Evolutionary conservation across 2,113 vertebrate species (phyloP).

Genomic region (Picathartes gymnocephalus): DNA sequence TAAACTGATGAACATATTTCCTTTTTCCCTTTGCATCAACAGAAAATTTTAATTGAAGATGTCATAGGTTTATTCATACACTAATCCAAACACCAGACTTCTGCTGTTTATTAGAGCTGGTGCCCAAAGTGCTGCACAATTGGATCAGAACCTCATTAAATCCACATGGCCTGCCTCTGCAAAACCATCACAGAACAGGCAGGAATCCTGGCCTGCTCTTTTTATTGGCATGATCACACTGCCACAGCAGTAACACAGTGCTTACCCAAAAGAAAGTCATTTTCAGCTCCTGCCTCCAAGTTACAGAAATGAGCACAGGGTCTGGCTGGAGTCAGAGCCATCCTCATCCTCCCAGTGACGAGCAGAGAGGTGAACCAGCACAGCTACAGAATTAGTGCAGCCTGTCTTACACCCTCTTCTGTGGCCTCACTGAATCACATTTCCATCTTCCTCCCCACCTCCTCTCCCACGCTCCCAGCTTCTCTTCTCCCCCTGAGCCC

Average conservation of each 20-base stretch:
- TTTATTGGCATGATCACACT: neutral
- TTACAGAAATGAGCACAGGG: neutral
- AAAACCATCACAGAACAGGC: neutral
- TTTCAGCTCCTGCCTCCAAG: neutral
- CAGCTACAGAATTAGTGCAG: neutral
- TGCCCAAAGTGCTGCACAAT: neutral
- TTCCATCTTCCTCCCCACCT: neutral
- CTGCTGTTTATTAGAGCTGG: neutral
- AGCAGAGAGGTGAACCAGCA: neutral
- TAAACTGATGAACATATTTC: neutral
- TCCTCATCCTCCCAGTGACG: neutral
- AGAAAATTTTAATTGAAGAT: neutral
- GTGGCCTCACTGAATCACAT: neutral
- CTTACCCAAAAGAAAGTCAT: neutral
- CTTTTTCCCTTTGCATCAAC: neutral
- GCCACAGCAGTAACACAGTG: neutral
- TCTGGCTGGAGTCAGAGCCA: neutral
- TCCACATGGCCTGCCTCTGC: neutral
- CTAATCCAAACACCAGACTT: neutral
- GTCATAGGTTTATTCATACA: neutral
- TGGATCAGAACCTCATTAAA: neutral
- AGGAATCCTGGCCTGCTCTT: neutral
- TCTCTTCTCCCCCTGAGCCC: neutral
- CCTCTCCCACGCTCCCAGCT: rapidly evolving
- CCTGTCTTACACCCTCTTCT: neutral